A percentile compares a stretch with the other conserved stretches of the same genome.
Evolutionary conservation across 2,797 vertebrate genomes (phyloP).

Genomic region (Xiphorhynchus erythropygius): DNA sequence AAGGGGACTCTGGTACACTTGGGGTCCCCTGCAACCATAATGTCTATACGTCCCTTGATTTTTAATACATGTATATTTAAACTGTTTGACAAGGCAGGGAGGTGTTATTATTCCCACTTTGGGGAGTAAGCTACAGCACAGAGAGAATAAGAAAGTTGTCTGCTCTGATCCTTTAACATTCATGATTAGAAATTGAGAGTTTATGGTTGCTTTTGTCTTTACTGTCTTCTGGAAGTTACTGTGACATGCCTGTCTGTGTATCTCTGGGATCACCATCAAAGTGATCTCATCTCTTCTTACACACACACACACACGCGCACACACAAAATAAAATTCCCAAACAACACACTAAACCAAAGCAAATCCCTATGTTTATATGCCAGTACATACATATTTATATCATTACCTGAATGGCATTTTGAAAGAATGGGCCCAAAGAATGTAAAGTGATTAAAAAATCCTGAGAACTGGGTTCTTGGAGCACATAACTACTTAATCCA

Average conservation of each 20-base stretch:
- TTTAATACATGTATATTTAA: not conserved
- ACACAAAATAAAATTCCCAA: not conserved
- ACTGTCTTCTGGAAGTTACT: not conserved
- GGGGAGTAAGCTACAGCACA: not conserved
- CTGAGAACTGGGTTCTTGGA: not conserved
- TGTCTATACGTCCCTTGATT: not conserved
- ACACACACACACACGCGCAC: not conserved
- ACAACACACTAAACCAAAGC: not conserved
- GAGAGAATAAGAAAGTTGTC: not conserved
- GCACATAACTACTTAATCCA: not conserved
- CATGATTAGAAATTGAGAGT: not conserved
- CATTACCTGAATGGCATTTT: not conserved
- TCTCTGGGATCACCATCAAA: not conserved
- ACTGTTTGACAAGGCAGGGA: not conserved
- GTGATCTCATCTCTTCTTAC: not conserved
- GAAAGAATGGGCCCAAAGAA: not conserved
- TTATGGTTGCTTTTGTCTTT: not conserved
- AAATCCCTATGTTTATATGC: not conserved
- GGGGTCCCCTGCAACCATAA: not conserved
- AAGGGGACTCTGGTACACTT: not conserved
- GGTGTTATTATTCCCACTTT: not conserved
- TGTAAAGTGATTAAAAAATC: not conserved
- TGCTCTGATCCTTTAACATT: not conserved
- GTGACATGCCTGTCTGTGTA: not conserved
- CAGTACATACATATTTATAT: not conserved